Evolutionary conservation across 1,140 invertebrate species (phyloP).

Genomic region (Leptinotarsa texana): DNA sequence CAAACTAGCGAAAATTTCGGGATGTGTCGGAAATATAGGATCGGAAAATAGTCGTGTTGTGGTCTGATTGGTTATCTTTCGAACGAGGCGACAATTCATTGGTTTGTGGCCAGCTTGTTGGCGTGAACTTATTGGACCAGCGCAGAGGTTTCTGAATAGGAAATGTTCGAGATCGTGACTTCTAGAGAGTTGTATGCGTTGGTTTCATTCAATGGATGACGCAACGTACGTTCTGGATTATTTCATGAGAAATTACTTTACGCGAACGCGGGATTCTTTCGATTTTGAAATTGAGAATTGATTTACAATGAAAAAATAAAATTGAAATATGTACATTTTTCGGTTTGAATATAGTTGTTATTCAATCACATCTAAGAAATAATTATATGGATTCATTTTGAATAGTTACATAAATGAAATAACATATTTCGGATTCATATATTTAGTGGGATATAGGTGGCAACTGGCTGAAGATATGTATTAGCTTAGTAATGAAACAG

Average conservation of each 20-base stretch:
- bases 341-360: no score
- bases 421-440: no score
- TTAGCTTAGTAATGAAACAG: no score
- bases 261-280: not conserved
- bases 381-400: no score
- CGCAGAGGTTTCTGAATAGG: constrained; percentile 42
- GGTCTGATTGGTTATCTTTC: constrained; percentile 55
- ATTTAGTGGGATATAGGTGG: no score
- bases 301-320: no score
- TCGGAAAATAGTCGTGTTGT: constrained; percentile 59
- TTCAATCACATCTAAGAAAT: no score
- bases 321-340: no score
- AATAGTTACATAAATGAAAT: no score
- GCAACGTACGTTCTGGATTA: constrained; percentile 6
- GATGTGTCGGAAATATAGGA: constrained; percentile 57
- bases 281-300: not conserved
- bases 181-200: not conserved
- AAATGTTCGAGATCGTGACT: constrained; percentile 23
- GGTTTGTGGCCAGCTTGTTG: constrained; percentile 55
- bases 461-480: no score
- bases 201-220: not conserved
- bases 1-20: constrained; percentile 53
- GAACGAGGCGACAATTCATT: constrained; percentile 47
- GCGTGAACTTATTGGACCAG: constrained; percentile 61
- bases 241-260: not conserved